Conservation (phyloP, 2,797 vertebrate genomes). For the Galagoides demidoff region DNA sequence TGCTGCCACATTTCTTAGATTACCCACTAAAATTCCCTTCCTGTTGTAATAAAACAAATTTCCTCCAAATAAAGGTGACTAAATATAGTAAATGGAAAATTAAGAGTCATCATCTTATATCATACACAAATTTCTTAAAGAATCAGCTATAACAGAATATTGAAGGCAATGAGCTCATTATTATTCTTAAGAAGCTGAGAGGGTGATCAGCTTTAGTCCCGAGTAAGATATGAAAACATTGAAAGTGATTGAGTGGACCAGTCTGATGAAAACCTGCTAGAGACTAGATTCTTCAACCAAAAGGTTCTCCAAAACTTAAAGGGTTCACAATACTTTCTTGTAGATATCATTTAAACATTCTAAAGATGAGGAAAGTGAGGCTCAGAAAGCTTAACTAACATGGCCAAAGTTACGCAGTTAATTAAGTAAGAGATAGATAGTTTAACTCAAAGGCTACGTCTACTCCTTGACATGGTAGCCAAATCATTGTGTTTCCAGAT, state of each 20-base stretch:
- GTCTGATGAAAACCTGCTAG: background rate
- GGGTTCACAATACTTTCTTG: background rate
- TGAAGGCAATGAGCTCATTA: background rate
- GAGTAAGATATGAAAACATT: background rate
- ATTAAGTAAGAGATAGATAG: background rate
- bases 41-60: background rate
- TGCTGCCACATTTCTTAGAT: background rate
- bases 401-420: background rate
- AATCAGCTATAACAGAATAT: background rate
- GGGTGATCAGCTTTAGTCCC: background rate
- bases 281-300: background rate
- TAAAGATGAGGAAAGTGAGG: background rate
- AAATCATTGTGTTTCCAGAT: conserved; percentile 15
- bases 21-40: background rate
- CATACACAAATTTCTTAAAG: background rate
- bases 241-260: background rate
- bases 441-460: background rate
- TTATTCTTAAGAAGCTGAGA: background rate
- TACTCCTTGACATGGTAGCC: background rate
- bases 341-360: background rate
- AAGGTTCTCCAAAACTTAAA: background rate
- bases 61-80: background rate
- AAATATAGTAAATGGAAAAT: background rate
- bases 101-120: background rate
- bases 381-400: background rate